Conservation (phyloP, 2,797 vertebrate species). For the Platalea minor region DNA sequence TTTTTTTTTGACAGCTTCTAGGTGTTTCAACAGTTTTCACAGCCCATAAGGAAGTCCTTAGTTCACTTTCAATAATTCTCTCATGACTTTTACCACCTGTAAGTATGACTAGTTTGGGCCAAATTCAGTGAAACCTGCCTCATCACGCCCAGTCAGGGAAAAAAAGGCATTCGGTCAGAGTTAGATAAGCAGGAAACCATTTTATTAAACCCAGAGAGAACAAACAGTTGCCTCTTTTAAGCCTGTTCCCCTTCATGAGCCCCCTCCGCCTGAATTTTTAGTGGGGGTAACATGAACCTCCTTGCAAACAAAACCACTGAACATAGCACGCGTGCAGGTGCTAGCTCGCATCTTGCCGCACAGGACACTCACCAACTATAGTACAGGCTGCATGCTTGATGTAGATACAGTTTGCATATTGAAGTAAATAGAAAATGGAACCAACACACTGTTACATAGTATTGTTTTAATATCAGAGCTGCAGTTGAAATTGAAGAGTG, state of each 20-base stretch:
- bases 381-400: not conserved
- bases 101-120: not conserved
- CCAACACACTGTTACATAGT: not conserved
- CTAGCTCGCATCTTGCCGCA: not conserved
- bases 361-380: rapidly evolving
- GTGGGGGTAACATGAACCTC: not conserved
- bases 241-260: not conserved
- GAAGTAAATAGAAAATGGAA: not conserved
- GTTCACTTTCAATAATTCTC: not conserved
- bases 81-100: not conserved
- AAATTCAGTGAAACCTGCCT: not conserved
- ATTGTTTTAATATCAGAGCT: not conserved
- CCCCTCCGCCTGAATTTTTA: not conserved
- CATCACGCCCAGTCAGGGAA: not conserved
- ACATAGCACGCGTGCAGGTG: rapidly evolving
- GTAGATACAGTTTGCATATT: too few relatives aligned
- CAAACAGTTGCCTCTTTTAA: not conserved
- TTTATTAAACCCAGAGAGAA: not conserved
- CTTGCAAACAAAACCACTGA: not conserved
- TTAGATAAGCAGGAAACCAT: not conserved
- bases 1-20: not conserved
- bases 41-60: not conserved
- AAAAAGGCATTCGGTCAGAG: not conserved
- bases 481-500: not conserved
- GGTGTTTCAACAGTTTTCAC: not conserved